Evolutionary conservation across 2,797 vertebrate species (phyloP).

Genomic region (Anabas testudineus): DNA sequence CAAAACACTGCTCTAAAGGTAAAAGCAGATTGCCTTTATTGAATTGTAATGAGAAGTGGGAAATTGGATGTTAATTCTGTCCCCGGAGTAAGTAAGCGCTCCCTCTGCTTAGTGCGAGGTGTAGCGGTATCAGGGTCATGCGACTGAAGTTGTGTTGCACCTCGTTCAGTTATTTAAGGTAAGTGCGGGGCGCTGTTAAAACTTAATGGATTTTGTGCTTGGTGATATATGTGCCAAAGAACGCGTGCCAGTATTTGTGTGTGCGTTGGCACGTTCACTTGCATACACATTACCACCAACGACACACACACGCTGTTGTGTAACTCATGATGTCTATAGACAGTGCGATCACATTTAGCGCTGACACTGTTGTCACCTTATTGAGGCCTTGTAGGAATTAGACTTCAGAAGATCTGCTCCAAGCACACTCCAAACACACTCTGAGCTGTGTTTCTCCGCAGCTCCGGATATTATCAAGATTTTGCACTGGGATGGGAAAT

Average conservation of each 20-base stretch:
- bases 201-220: slow-evolving; percentile 61
- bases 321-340: slow-evolving; percentile 66
- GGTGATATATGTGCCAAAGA: slow-evolving; percentile 53
- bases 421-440: slow-evolving; percentile 69
- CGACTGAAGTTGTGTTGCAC: slow-evolving; percentile 65
- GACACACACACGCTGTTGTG: slow-evolving; percentile 16
- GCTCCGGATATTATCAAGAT: slow-evolving; percentile 83
- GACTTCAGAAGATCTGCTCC: slow-evolving; percentile 75
- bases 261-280: slow-evolving; percentile 35
- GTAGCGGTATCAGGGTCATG: slow-evolving; percentile 71
- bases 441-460: slow-evolving; percentile 72
- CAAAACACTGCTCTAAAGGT: slow-evolving; percentile 82
- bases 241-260: slow-evolving; percentile 55
- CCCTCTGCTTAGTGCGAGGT: slow-evolving; percentile 64
- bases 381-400: slow-evolving; percentile 80
- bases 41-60: slow-evolving; percentile 84
- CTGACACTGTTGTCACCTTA: slow-evolving; percentile 79
- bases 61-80: slow-evolving; percentile 82
- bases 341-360: slow-evolving; percentile 63
- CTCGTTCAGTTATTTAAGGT: slow-evolving; percentile 72
- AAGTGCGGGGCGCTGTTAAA: slow-evolving; percentile 54
- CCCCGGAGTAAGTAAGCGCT: slow-evolving; percentile 73
- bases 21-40: slow-evolving; percentile 84
- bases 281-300: slow-evolving; percentile 16
- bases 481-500: slow-evolving; percentile 85